Percentiles rank a stretch among this genome's conserved stretches.
phyloP scores from a whole-genome alignment of 2,797 vertebrate genomes.

The Hirundo rustica region DNA sequence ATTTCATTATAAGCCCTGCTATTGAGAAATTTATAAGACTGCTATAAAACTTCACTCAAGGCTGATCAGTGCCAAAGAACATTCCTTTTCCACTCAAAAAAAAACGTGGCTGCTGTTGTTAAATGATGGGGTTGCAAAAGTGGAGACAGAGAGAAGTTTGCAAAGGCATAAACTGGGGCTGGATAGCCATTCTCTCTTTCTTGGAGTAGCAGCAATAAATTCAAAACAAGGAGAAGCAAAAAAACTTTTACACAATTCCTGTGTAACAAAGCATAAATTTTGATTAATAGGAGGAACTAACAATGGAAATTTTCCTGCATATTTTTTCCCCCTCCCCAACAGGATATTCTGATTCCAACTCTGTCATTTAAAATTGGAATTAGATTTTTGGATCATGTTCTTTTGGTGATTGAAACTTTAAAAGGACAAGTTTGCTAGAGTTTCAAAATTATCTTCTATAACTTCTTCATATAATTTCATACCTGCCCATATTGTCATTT shows the following conservation, averaged over 20 bases:
- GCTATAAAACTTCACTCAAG: constrained; percentile 36
- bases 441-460: constrained; percentile 43
- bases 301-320: not conserved
- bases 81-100: constrained; percentile 51
- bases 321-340: not conserved
- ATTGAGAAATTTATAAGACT: constrained; percentile 43
- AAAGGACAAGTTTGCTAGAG: constrained; percentile 35
- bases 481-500: constrained; percentile 41
- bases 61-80: constrained; percentile 11
- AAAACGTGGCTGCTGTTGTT: not conserved
- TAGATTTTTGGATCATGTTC: not conserved
- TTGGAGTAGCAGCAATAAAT: not conserved
- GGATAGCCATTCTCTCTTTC: not conserved
- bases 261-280: not conserved
- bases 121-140: not conserved
- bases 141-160: not conserved
- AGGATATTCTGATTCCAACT: not conserved
- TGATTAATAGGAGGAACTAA: not conserved
- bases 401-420: constrained; percentile 21
- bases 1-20: constrained; percentile 40
- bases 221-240: not conserved
- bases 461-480: constrained; percentile 46
- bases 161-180: not conserved
- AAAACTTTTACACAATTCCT: not conserved
- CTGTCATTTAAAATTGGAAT: not conserved